Evolutionary conservation across 2,113 vertebrate genomes (phyloP).

Genomic region (Balaeniceps rex): DNA sequence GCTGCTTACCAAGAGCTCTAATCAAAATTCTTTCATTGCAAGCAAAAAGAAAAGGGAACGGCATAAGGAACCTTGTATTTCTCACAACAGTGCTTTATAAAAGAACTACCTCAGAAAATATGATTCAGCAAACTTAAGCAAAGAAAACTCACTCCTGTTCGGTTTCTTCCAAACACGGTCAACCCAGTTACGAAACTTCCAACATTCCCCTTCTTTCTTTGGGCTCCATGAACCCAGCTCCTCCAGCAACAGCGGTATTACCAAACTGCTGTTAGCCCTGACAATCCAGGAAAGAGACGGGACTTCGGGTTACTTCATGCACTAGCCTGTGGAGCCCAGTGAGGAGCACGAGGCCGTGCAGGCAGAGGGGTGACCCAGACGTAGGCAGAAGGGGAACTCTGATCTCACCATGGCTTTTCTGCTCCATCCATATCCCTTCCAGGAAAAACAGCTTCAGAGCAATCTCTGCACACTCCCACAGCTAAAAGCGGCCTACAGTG

Average conservation of each 20-base stretch:
- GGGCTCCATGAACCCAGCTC: background rate
- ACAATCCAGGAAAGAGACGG: background rate
- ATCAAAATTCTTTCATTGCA: background rate
- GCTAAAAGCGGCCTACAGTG: fast-evolving
- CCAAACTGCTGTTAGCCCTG: background rate
- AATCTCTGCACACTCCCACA: background rate
- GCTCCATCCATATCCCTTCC: too few species aligned
- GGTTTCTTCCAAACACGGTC: background rate
- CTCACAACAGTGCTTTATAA: background rate
- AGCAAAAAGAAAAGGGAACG: background rate
- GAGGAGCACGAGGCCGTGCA: fast-evolving
- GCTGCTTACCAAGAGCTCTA: conserved; percentile 2
- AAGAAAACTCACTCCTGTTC: background rate
- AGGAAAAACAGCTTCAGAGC: background rate
- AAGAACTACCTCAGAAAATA: background rate
- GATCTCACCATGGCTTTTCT: background rate
- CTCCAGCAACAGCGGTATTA: background rate
- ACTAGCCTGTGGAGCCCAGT: fast-evolving
- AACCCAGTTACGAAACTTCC: background rate
- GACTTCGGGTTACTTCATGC: fast-evolving
- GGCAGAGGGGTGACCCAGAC: background rate
- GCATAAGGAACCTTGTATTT: background rate
- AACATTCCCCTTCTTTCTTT: background rate
- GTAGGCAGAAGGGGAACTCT: background rate
- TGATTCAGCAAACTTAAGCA: background rate